Evolutionary conservation across 2,797 vertebrate genomes (phyloP).

Genomic region (Allobates femoralis): DNA sequence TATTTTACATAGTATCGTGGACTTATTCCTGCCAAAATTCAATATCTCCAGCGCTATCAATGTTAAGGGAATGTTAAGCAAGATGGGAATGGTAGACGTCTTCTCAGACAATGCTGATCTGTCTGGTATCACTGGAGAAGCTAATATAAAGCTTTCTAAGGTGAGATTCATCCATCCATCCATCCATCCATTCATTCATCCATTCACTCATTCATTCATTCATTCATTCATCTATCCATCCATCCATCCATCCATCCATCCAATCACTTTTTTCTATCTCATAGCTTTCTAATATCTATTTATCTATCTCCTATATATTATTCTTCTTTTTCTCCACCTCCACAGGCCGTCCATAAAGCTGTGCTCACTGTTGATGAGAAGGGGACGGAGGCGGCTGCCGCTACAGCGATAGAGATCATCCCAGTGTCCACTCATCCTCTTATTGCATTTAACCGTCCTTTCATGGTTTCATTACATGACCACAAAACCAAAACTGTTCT

Average conservation of each 20-base stretch:
- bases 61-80: conserved; percentile 66
- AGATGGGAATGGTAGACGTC: conserved; percentile 49
- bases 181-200: background rate
- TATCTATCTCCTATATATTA: no score
- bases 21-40: conserved; percentile 64
- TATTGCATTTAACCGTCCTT: conserved; percentile 78
- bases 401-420: conserved; percentile 74
- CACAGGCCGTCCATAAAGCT: conserved; percentile 87
- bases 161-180: conserved; percentile 67
- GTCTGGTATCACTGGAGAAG: conserved; percentile 52
- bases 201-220: background rate
- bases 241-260: no score
- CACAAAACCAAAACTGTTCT: conserved; percentile 75
- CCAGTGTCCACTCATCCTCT: conserved; percentile 73
- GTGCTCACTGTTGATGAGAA: conserved; percentile 86
- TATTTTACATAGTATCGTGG: conserved; percentile 58
- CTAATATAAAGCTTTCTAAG: conserved; percentile 64
- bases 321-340: conserved; percentile 31
- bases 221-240: no score
- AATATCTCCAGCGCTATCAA: conserved; percentile 61
- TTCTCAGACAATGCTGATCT: conserved; percentile 57
- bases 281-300: background rate
- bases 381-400: conserved; percentile 83
- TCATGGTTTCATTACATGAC: conserved; percentile 82
- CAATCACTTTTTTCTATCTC: no score